Conservation (phyloP, 2,888 invertebrate genomes). For the Thymelicus sylvestris region DNA sequence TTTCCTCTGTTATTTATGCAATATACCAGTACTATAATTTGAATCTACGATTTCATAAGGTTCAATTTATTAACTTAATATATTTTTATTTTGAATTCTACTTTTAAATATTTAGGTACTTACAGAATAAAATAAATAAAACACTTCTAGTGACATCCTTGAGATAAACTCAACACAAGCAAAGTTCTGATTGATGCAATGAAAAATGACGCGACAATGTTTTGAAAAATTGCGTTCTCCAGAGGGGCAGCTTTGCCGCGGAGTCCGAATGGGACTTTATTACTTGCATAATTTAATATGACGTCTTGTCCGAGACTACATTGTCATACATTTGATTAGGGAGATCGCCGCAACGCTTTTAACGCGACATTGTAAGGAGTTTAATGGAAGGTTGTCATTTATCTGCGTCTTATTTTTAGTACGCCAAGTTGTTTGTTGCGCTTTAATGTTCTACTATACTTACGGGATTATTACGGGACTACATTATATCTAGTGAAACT, state of each 20-base stretch:
- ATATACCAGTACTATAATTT: no score
- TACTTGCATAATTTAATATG: slow-evolving; percentile 79
- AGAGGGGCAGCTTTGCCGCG: slow-evolving; percentile 65
- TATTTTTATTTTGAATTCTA: background rate
- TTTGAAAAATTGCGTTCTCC: slow-evolving; percentile 77
- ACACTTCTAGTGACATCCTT: slow-evolving; percentile 61
- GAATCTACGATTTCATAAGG: no score
- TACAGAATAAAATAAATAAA: slow-evolving; percentile 11
- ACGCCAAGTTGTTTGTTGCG: background rate
- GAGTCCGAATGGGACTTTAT: slow-evolving; percentile 73
- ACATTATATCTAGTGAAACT: no score
- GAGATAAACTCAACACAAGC: slow-evolving; percentile 54
- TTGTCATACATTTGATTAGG: slow-evolving; percentile 67
- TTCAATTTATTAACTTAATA: no score
- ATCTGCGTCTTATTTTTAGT: slow-evolving; percentile 70
- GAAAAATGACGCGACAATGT: slow-evolving; percentile 83
- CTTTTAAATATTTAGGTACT: background rate
- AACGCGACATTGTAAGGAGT: slow-evolving; percentile 53
- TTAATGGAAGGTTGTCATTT: slow-evolving; percentile 59
- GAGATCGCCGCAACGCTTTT: slow-evolving; percentile 60
- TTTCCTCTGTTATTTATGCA: no score
- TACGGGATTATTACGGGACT: no score
- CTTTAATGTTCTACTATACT: no score
- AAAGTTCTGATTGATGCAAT: slow-evolving; percentile 77
- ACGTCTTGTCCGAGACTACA: slow-evolving; percentile 53